Evolutionary conservation across 2,797 vertebrate species (phyloP).

Genomic region (Intellagama lesueurii): DNA sequence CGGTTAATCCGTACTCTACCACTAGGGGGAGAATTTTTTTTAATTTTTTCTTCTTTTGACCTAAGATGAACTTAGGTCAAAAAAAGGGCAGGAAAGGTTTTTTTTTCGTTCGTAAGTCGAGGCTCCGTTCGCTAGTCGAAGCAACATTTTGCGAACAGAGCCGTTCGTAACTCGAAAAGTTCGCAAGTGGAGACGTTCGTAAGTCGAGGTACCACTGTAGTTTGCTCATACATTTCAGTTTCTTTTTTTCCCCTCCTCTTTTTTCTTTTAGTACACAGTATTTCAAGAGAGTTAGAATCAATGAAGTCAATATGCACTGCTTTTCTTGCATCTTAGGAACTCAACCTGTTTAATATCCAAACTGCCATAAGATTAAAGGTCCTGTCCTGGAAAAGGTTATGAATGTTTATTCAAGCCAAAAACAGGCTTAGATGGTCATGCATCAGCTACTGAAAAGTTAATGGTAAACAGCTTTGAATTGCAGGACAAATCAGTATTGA

Average conservation of each 20-base stretch:
- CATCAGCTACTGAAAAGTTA: conserved; percentile 41
- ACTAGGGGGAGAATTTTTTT: too few relatives aligned
- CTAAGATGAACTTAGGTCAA: too few relatives aligned
- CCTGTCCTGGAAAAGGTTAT: not conserved
- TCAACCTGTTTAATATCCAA: not conserved
- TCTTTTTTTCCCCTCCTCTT: not conserved
- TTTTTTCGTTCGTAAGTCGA: too few relatives aligned
- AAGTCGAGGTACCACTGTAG: too few relatives aligned
- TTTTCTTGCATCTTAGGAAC: conserved; percentile 17
- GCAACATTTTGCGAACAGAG: too few relatives aligned
- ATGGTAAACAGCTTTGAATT: conserved; percentile 51
- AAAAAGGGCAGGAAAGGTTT: too few relatives aligned
- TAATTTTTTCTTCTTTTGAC: too few relatives aligned
- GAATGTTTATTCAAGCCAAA: conserved; percentile 47
- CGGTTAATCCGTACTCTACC: too few relatives aligned
- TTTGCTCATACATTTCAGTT: conserved; percentile 24
- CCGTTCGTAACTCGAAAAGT: too few relatives aligned
- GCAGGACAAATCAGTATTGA: conserved; percentile 46
- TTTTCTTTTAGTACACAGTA: conserved; percentile 10
- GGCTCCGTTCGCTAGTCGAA: too few relatives aligned
- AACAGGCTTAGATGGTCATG: conserved; percentile 22
- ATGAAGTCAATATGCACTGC: conserved; percentile 4
- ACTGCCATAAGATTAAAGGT: not conserved
- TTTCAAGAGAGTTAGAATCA: conserved; percentile 36
- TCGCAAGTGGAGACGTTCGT: too few relatives aligned